Base-by-base conservation (phyloP, 2,797 vertebrate genomes). In the Coccyzus lansbergi region DNA sequence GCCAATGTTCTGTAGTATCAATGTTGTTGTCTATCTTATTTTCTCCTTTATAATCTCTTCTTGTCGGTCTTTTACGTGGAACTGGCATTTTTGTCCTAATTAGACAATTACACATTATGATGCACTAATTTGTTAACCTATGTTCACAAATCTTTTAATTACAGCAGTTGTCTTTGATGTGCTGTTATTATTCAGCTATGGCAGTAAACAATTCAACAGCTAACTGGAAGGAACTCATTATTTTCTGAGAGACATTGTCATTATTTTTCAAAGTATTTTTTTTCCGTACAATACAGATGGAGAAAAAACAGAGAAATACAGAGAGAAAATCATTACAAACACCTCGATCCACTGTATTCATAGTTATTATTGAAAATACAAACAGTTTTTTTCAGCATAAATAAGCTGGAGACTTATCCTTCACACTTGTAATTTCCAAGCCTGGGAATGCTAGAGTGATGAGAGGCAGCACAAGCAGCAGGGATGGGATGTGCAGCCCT, bases 71-170 rank as follows among this genome's bases (percentile, higher is more conserved):
- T 96, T 92, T 96, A 97, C 88, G 44, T 96, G 95, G 93, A 95
- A 95, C 93, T 93, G 93, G 92, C 64, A 85, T 96, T 97, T 97
- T 96, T 95, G 93, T 96, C 92, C 97, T 98, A 97, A 98, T 98
- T 96, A 97, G 97, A 97, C 97, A 98, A 97, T 97, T 97, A 96
- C 89, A 96, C 95, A 97, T 98, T 96, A 92, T 92, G 94, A 97
- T 95, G 92, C 91, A 97, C 97, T 98, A 97, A 98, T 98, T 97
- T 97, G 97, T 97, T 97, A 97, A 97, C 97, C 97, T 98, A 95
- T 96, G 95, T 97, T 97, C 97, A 94, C 96, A 97, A 97, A 97
- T 98, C 97, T 98, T 97, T 98, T 98, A 98, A 98, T 98, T 98
- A 96, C 95, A 95, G 95, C 96, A 90, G 95, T 95, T 26, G 29